Evolutionary conservation across 2,797 vertebrate species (phyloP).

Genomic region (Eptatretus atami): DNA sequence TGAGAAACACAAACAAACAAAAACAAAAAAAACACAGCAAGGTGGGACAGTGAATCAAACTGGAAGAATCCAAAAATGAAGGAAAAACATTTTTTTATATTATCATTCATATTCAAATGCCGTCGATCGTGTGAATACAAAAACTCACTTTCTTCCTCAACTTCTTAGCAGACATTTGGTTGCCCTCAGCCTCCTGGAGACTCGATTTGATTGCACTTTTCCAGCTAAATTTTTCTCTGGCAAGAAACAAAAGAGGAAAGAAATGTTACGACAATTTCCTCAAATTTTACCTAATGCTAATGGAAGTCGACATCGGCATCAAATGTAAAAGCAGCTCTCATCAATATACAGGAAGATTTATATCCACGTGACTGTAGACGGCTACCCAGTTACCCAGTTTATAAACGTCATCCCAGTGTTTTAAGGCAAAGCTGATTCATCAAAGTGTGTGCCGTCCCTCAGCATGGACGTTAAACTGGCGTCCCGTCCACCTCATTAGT

Average conservation of each 20-base stretch:
- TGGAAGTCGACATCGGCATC: too few species aligned
- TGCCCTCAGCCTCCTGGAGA: conserved; percentile 34
- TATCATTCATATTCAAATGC: too few species aligned
- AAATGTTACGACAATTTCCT: not conserved
- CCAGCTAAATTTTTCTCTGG: conserved; percentile 72
- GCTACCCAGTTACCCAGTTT: too few species aligned
- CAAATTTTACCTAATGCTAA: too few species aligned
- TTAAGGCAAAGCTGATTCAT: too few species aligned
- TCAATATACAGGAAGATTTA: too few species aligned
- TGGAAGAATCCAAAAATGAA: not conserved
- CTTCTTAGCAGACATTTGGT: conserved; percentile 52
- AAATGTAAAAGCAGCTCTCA: too few species aligned
- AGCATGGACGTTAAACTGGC: too few species aligned
- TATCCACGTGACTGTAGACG: too few species aligned
- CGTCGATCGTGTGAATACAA: not conserved
- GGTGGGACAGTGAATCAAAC: not conserved
- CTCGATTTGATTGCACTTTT: conserved; percentile 62
- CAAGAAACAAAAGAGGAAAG: not conserved
- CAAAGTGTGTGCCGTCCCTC: too few species aligned
- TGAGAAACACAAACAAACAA: not conserved
- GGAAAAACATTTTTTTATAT: not conserved
- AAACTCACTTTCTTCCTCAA: conserved; percentile 52
- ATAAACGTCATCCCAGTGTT: too few species aligned
- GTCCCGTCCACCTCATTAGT: too few species aligned
- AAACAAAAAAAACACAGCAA: not conserved